phyloP scores from a whole-genome alignment of 2,888 invertebrate species.

The Drosophila buzzatii region DNA sequence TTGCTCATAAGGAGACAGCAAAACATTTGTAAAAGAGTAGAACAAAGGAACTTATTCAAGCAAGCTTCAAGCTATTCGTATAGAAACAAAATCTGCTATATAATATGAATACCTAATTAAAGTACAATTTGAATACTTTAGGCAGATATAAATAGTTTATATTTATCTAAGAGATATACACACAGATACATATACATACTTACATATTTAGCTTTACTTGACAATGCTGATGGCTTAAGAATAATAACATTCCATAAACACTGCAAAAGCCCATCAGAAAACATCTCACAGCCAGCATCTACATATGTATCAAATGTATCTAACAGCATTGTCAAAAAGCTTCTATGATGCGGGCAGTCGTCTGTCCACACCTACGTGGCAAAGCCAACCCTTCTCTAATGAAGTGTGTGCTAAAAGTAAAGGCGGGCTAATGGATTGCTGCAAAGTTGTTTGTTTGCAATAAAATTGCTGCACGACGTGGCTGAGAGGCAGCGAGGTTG shows the following conservation, averaged over 20 bases:
- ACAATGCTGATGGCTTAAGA: neutral
- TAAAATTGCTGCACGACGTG: slow-evolving; percentile 1
- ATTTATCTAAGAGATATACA: too few species aligned
- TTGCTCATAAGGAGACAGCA: too few species aligned
- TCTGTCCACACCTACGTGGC: neutral
- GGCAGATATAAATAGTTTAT: too few species aligned
- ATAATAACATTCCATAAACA: neutral
- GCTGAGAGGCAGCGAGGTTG: neutral
- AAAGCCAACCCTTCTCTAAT: neutral
- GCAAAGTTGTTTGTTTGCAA: neutral
- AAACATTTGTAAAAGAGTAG: too few species aligned
- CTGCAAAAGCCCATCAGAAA: too few species aligned
- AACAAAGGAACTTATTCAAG: too few species aligned
- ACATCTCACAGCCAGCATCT: neutral
- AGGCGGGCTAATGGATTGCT: slow-evolving; percentile 1
- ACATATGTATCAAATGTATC: neutral
- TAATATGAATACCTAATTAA: too few species aligned
- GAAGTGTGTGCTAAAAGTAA: slow-evolving; percentile 6
- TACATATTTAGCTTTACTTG: neutral
- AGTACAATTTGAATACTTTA: too few species aligned
- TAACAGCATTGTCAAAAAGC: neutral
- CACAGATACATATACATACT: too few species aligned
- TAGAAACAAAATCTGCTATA: too few species aligned
- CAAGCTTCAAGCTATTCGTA: too few species aligned
- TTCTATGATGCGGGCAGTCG: neutral